Evolutionary conservation across 23 tunicate species (phyloP), one percentile per base, ranked within the genome.

Genomic region (Oikopleura dioica): DNA sequence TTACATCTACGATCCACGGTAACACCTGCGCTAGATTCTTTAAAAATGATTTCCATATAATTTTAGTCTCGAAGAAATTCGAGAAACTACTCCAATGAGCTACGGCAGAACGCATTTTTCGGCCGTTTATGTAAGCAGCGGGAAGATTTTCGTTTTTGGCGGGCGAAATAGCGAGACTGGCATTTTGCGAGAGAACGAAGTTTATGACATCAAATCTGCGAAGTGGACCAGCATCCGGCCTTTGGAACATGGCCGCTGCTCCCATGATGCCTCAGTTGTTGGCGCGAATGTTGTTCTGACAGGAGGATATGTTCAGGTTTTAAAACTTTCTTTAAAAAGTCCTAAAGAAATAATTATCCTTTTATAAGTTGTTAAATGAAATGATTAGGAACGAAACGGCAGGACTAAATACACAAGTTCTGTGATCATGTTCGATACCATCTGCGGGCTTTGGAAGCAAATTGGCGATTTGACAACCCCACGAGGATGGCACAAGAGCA

Each of bases 251-350:
- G 30, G 30, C 72, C 16, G 72, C 16, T 63, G 72, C 33, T 63
- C 30, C 26, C 72, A 63, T 63, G 72, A 23, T 21, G 72, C 72
- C 30, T 2, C 72, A 16, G 2, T 28, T 21, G 33, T 63, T 28
- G 72, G 33, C 26, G 26, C 4, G 4, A 28, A 63, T 63, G 33
- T 63, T 63, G 2, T 21, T 63, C 30, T 63, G 4, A 63, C 30
- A 2, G 72, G 72, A 16, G 72, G 72, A 21, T 63, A 63, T 63
- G 26, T 63, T 63, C 72, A 63, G 33, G 72, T n/a, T n/a, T n/a
- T n/a, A n/a, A n/a, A n/a, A n/a, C n/a, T n/a, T n/a, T n/a, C n/a
- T n/a, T n/a, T n/a, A n/a, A n/a, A n/a, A n/a, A n/a, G n/a, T n/a
- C n/a, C n/a, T n/a, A n/a, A n/a, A n/a, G n/a, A n/a, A n/a, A n/a